Evolutionary conservation across 2,888 invertebrate genomes (phyloP).

Genomic region (Hartigia nigra): DNA sequence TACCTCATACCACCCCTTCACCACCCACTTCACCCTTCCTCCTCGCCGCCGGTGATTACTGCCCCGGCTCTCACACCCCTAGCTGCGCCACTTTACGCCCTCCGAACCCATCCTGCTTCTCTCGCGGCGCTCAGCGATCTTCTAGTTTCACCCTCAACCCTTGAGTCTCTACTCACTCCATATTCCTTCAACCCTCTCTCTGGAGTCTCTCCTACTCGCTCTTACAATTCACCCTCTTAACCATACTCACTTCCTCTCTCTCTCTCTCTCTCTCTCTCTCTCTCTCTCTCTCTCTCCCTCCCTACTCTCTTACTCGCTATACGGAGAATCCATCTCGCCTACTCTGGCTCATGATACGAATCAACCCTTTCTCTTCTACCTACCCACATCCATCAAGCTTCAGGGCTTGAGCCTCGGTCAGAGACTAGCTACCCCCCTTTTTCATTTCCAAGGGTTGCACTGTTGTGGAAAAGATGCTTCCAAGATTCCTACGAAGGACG

Average conservation of each 20-base stretch:
- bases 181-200: background rate
- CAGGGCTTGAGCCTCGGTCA: slow-evolving; percentile 13
- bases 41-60: slow-evolving; percentile 28
- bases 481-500: slow-evolving; percentile 7
- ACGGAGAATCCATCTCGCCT: background rate
- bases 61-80: slow-evolving; percentile 20
- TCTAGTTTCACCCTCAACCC: background rate
- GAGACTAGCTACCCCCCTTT: slow-evolving; percentile 17
- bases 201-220: too few relatives aligned
- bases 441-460: slow-evolving; percentile 19
- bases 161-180: background rate
- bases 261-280: background rate
- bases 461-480: slow-evolving; percentile 12
- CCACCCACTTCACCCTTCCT: background rate
- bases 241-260: background rate
- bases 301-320: background rate
- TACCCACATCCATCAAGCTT: background rate
- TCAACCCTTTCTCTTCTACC: slow-evolving; percentile 6
- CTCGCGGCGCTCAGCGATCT: background rate
- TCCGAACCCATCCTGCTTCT: slow-evolving; percentile 8
- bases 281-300: background rate
- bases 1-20: background rate
- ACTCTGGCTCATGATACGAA: slow-evolving; percentile 2
- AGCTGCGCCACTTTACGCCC: slow-evolving; percentile 20
- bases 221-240: background rate